phyloP scores from a whole-genome alignment of 1,140 invertebrate genomes.

The Drosophila virilis region DNA sequence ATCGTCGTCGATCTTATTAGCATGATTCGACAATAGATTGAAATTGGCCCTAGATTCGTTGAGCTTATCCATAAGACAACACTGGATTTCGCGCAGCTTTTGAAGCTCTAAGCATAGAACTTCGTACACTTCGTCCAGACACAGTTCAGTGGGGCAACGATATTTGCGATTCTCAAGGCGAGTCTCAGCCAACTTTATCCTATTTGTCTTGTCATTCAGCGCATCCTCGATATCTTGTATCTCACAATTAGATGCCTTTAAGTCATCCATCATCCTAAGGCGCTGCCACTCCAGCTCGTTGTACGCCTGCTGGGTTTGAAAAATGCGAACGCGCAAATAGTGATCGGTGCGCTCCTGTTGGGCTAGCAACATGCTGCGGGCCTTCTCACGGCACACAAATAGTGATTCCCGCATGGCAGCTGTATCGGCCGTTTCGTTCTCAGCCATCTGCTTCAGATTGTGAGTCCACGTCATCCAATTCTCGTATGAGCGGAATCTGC shows the following conservation, averaged over 20 bases:
- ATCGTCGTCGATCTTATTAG: constrained; percentile 88
- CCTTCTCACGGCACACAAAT: constrained; percentile 89
- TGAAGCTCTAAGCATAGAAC: constrained; percentile 89
- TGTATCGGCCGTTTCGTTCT: constrained; percentile 90
- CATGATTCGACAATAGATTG: constrained; percentile 88
- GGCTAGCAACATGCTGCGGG: constrained; percentile 90
- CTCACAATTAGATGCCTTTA: constrained; percentile 90
- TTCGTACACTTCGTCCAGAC: constrained; percentile 90
- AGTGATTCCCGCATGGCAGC: constrained; percentile 90
- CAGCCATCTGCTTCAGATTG: constrained; percentile 89
- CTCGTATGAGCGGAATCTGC: constrained; percentile 88
- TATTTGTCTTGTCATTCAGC: constrained; percentile 88
- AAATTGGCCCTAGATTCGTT: constrained; percentile 89
- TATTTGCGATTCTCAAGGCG: constrained; percentile 89
- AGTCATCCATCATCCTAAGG: constrained; percentile 92
- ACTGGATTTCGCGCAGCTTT: constrained; percentile 88
- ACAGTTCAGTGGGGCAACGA: constrained; percentile 91
- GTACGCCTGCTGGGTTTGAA: constrained; percentile 91
- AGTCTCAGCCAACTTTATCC: constrained; percentile 90
- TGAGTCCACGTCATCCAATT: constrained; percentile 92
- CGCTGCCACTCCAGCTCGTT: constrained; percentile 96
- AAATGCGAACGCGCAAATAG: constrained; percentile 91
- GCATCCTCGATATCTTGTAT: constrained; percentile 88
- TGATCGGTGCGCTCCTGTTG: constrained; percentile 93
- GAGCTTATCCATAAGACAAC: constrained; percentile 88